Percentiles rank a stretch among this genome's conserved stretches.
Conservation (phyloP, 2,113 vertebrate species). For the Fregetta grallaria region DNA sequence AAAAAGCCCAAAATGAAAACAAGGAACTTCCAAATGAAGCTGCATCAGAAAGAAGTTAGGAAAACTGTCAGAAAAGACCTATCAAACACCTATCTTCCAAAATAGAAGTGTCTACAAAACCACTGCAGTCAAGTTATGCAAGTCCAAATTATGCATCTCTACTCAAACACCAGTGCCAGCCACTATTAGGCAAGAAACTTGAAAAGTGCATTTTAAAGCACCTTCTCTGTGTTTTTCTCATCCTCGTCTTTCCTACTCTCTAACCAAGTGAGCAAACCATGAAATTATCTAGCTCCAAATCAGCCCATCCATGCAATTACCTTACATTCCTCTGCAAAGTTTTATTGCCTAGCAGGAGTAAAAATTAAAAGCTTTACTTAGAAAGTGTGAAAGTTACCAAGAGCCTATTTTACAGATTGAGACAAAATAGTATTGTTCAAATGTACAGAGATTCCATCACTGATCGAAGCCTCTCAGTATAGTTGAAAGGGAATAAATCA, state of each 20-base stretch:
- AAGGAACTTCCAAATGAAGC: background rate
- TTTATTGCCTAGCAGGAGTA: conserved; percentile 23
- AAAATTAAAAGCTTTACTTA: conserved; percentile 42
- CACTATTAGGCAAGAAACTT: background rate
- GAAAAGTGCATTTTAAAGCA: background rate
- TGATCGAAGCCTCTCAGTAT: background rate
- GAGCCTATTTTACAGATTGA: background rate
- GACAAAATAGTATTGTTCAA: background rate
- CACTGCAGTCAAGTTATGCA: background rate
- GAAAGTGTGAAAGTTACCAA: background rate
- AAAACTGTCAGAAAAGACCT: background rate
- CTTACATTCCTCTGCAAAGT: background rate
- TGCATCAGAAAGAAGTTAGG: background rate
- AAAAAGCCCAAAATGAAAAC: background rate
- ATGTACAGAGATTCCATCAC: background rate
- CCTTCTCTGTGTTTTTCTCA: conserved; percentile 3
- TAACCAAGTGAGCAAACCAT: conserved; percentile 52
- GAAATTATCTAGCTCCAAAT: conserved; percentile 60
- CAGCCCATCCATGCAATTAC: conserved; percentile 54
- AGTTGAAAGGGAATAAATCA: background rate
- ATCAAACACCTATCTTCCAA: background rate
- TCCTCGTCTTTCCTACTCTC: background rate
- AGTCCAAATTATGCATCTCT: background rate
- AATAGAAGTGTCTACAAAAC: background rate
- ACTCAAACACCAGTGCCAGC: background rate